Conservation (phyloP, 2,888 invertebrate species). For the Gortyna flavago region DNA sequence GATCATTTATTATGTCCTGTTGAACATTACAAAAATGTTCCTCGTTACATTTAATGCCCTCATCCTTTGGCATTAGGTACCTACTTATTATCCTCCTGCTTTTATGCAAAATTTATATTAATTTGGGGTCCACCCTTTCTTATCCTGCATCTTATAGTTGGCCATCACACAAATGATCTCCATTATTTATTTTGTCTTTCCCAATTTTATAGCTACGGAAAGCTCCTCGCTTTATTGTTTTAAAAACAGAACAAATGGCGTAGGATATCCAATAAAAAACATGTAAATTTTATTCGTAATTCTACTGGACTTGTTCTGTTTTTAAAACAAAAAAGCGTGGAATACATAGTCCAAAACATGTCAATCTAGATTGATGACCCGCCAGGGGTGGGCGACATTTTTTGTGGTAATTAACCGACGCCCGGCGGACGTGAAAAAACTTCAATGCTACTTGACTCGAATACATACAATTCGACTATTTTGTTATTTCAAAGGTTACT, state of each 20-base stretch:
- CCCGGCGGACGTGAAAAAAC: constrained; percentile 63
- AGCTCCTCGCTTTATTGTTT: neutral
- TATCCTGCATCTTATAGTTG: neutral
- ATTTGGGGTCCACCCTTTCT: neutral
- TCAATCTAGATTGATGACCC: constrained; percentile 85
- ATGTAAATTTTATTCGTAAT: neutral
- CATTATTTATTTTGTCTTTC: neutral
- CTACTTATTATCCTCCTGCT: neutral
- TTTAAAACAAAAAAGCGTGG: constrained; percentile 65
- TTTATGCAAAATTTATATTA: neutral
- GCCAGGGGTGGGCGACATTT: constrained; percentile 84
- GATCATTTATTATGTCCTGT: neutral
- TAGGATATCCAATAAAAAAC: too few species aligned
- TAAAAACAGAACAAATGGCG: too few species aligned
- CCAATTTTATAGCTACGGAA: neutral
- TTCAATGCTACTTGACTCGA: constrained; percentile 60
- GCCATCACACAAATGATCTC: neutral
- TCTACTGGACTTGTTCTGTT: constrained; percentile 42
- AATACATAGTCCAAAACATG: constrained; percentile 73
- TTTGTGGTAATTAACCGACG: constrained; percentile 84
- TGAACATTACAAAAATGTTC: neutral
- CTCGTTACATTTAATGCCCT: neutral
- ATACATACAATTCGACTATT: constrained; percentile 58
- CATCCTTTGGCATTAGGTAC: too few species aligned
- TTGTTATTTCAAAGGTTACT: constrained; percentile 66